Evolutionary conservation across 2,113 vertebrate species (phyloP), one percentile per base, ranked within the genome.

Genomic region (Tetrax tetrax): DNA sequence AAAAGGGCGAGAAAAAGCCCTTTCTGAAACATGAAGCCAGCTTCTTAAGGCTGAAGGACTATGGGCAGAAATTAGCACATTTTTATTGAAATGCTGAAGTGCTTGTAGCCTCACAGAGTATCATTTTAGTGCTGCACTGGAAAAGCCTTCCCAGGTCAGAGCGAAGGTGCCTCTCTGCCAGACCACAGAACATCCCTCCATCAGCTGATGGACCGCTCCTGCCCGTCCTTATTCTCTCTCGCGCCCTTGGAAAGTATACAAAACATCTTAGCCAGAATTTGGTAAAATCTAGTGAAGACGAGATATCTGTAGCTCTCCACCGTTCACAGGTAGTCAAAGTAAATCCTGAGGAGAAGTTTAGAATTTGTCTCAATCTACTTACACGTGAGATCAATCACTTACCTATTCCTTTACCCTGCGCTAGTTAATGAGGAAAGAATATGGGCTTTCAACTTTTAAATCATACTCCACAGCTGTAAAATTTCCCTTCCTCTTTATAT

Each of bases 21-120:
- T 90, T 97, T 95, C 54, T 63, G 72, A 93, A 87, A 76, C n/a
- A 66, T 20, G 51, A 96, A 81, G 66, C n/a, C 50, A 66, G 59
- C 35, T 94, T 85, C 90, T 97, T 63, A 71, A 57, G 72, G 53
- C 24, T 83, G 84, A 90, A 87, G 85, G 71, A 63, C n/a, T 88
- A 48, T 17, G 27, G 85, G 37, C 76, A 72, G 53, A 93, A 91
- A 80, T 65, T 16, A 87, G 54, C 12, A 47, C 19, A 29, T 83
- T 91, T 68, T 37, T 76, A 59, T 5, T 50, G 64, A 71, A 83
- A 37, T 47, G 56, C 41, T 76, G 4, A 90, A 88, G 48, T 20
- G 83, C 25, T 56, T 5, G 4, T 8, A 71, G 83, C 37, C 45
- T 91, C 56, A 20, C 1, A 9, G 37, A 59, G 59, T 9, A 25